A percentile compares a stretch with the other conserved stretches of the same genome.
phyloP scores from a whole-genome alignment of 2,797 vertebrate species.

The Nothura maculosa region DNA sequence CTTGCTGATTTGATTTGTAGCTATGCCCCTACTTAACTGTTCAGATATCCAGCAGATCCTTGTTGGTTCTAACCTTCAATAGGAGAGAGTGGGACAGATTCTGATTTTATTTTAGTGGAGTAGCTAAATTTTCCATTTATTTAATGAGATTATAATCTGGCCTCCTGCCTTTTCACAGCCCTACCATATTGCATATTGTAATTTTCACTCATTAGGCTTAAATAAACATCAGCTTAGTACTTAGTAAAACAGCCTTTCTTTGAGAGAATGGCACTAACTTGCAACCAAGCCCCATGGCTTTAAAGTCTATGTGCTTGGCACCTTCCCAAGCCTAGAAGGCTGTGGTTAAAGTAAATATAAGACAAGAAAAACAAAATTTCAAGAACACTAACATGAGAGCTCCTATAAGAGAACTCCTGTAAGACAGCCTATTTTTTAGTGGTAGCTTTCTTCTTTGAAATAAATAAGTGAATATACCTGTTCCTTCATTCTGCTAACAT shows the following conservation, averaged over 20 bases:
- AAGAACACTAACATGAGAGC: neutral
- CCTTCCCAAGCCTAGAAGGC: neutral
- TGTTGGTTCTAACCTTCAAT: neutral
- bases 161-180: neutral
- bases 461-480: neutral
- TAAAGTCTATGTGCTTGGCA: neutral
- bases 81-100: neutral
- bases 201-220: neutral
- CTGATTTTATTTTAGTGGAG: neutral
- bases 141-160: neutral
- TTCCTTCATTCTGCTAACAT: neutral
- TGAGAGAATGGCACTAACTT: neutral
- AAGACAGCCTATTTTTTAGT: neutral
- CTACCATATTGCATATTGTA: neutral
- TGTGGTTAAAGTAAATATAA: neutral
- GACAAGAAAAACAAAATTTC: neutral
- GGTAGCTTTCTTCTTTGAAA: neutral
- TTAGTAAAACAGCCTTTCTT: neutral
- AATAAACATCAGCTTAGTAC: neutral
- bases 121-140: neutral
- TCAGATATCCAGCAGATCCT: neutral
- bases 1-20: neutral
- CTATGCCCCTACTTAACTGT: neutral
- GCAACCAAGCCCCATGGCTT: neutral
- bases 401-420: neutral